Percentiles rank a stretch among this genome's conserved stretches.
Conservation (phyloP, 2,888 invertebrate species). For the Cecidostiba fungosa region DNA sequence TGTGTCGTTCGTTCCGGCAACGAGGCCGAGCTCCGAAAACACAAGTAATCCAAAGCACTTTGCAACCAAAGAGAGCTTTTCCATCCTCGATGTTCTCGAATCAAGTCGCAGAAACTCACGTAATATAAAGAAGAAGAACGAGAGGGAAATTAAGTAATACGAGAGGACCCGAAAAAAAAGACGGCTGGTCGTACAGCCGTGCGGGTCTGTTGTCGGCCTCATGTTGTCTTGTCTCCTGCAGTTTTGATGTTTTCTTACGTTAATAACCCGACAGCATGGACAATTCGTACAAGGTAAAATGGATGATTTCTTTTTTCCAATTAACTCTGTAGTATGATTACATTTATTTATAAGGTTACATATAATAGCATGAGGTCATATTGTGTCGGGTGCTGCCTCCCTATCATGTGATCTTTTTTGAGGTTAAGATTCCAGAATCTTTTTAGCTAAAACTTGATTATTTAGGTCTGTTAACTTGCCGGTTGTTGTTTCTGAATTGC, state of each 20-base stretch:
- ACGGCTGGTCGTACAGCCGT: slow-evolving; percentile 53
- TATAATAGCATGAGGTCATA: slow-evolving; percentile 42
- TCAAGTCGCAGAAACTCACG: neutral
- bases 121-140: slow-evolving; percentile 25
- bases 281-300: slow-evolving; percentile 61
- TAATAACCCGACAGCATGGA: slow-evolving; percentile 62
- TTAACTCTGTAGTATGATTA: neutral
- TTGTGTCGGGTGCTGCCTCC: slow-evolving; percentile 54
- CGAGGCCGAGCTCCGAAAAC: slow-evolving; percentile 28
- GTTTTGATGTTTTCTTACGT: slow-evolving; percentile 65
- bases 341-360: slow-evolving; percentile 47
- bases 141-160: neutral
- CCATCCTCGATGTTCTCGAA: slow-evolving; percentile 17
- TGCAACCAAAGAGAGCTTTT: neutral
- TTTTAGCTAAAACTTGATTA: slow-evolving; percentile 22
- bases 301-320: neutral
- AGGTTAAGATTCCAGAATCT: slow-evolving; percentile 52
- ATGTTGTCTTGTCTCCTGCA: slow-evolving; percentile 59
- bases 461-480: neutral
- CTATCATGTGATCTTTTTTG: slow-evolving; percentile 63
- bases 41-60: slow-evolving; percentile 35
- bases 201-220: slow-evolving; percentile 61
- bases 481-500: slow-evolving; percentile 19
- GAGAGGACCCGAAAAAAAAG: slow-evolving; percentile 44
- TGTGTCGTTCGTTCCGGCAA: slow-evolving; percentile 55